A percentile compares a stretch with the other conserved stretches of the same genome.
phyloP scores from a whole-genome alignment of 2,888 invertebrate species.

The Branchipolynoe longqiensis region DNA sequence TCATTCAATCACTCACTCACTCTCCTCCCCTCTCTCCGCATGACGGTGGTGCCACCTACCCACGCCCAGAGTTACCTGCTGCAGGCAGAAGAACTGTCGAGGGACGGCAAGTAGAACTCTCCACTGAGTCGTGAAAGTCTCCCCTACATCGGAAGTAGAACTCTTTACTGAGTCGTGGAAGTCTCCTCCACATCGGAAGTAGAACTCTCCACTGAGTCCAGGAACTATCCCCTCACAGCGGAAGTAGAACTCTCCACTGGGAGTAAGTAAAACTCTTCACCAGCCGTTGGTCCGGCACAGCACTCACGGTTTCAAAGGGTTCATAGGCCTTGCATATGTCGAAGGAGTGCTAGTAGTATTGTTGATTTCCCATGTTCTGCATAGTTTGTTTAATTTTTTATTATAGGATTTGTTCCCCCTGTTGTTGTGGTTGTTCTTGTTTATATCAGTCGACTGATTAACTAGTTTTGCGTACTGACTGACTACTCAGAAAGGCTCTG shows the following conservation, averaged over 20 bases:
- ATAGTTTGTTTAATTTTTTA: conserved; percentile 18
- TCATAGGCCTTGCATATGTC: conserved; percentile 13
- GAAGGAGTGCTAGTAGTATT: not conserved
- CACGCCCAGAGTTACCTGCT: not conserved
- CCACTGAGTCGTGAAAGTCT: not conserved
- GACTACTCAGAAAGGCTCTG: not conserved
- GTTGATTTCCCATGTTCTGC: not conserved
- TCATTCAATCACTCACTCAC: too few species aligned
- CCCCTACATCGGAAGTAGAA: not conserved
- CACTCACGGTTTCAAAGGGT: too few species aligned
- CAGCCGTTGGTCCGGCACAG: not conserved
- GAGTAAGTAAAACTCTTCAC: not conserved
- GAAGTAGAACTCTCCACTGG: not conserved
- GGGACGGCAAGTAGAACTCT: not conserved
- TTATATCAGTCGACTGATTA: not conserved
- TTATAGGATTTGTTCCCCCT: too few species aligned
- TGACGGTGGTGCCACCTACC: conserved; percentile 28
- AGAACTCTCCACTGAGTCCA: too few species aligned
- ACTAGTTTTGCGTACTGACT: conserved; percentile 8
- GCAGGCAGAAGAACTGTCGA: not conserved
- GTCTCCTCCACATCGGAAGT: not conserved
- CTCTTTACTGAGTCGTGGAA: too few species aligned
- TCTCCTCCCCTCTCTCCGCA: not conserved
- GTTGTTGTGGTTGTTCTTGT: not conserved
- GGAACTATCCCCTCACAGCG: not conserved